Percentiles rank a stretch among this genome's conserved stretches.
phyloP scores from a whole-genome alignment of 2,888 invertebrate species.

The Branchipolynoe longqiensis region DNA sequence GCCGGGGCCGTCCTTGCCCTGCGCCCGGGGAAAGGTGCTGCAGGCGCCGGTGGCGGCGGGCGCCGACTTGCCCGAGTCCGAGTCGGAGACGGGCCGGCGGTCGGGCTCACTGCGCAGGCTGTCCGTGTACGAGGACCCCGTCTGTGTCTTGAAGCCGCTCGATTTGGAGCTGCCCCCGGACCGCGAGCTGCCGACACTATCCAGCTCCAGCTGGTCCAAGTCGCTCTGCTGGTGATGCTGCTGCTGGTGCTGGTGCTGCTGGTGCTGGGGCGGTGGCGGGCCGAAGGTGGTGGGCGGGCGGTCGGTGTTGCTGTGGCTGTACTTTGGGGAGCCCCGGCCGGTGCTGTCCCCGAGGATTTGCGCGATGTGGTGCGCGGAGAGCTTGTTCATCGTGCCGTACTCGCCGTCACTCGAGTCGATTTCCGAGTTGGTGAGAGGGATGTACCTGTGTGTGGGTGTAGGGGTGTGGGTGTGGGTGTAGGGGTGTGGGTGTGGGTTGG shows the following conservation, averaged over 20 bases:
- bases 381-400: conserved; percentile 63
- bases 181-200: conserved; percentile 65
- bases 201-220: conserved; percentile 64
- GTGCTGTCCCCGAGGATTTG: conserved; percentile 60
- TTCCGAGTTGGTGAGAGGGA: conserved; percentile 42
- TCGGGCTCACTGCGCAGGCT: conserved; percentile 55
- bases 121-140: conserved; percentile 56
- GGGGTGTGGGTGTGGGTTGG: too few relatives aligned
- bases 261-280: conserved; percentile 4
- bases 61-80: conserved; percentile 62
- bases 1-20: conserved; percentile 27
- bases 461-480: too few relatives aligned
- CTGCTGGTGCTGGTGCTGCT: conserved; percentile 16
- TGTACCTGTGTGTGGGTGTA: too few relatives aligned
- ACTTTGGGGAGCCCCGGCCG: conserved; percentile 48
- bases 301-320: conserved; percentile 58
- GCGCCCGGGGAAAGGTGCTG: conserved; percentile 51
- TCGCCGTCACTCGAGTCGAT: conserved; percentile 60
- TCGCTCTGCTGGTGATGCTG: too few relatives aligned
- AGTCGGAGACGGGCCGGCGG: conserved; percentile 55
- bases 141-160: conserved; percentile 61
- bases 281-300: conserved; percentile 57
- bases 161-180: conserved; percentile 63
- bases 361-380: conserved; percentile 65
- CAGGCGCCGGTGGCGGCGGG: conserved; percentile 51